Evolutionary conservation across 2,888 invertebrate genomes (phyloP).

Genomic region (Tenthredo livida): DNA sequence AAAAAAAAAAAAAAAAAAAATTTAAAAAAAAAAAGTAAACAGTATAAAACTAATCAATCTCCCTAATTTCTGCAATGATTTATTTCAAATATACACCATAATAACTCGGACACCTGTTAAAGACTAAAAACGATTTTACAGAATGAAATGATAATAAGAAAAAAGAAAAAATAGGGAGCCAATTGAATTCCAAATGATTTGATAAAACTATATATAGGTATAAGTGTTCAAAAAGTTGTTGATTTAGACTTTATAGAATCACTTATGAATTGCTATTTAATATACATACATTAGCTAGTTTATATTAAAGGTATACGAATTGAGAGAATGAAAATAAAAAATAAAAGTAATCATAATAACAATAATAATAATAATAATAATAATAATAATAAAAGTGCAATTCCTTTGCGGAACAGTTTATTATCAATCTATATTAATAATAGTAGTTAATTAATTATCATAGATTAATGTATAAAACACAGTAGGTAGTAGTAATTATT

Average conservation of each 20-base stretch:
- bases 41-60: constrained; percentile 26
- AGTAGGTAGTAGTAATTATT: constrained; percentile 67
- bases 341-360: neutral
- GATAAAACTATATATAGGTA: constrained; percentile 20
- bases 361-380: neutral
- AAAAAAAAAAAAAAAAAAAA: neutral
- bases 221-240: neutral
- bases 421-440: constrained; percentile 70
- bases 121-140: constrained; percentile 20
- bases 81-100: constrained; percentile 45
- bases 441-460: constrained; percentile 66
- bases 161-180: constrained; percentile 5
- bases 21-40: too few relatives aligned
- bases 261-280: neutral
- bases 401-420: constrained; percentile 69
- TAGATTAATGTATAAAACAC: constrained; percentile 75
- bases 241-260: neutral
- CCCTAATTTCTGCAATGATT: constrained; percentile 38
- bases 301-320: neutral
- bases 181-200: neutral
- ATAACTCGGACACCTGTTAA: neutral
- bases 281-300: constrained; percentile 4
- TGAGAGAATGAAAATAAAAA: neutral
- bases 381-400: constrained; percentile 21
- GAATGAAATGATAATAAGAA: neutral